These are phyloP conservation scores for Sinonovacula constricta DNA, from an alignment of 1,140 invertebrate genomes.

Conservation along the genomic window DNA sequence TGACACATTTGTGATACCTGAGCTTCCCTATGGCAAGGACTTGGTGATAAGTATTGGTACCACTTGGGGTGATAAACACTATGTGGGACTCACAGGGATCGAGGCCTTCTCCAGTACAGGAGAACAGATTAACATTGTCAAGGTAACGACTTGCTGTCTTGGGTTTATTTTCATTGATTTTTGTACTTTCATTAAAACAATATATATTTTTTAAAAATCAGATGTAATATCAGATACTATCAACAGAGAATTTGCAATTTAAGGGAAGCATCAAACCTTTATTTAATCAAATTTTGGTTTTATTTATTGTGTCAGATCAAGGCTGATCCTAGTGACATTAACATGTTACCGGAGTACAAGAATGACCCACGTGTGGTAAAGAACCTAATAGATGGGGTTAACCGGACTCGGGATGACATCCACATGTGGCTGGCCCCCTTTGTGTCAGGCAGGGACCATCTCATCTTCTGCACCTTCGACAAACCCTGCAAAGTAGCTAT, in stretches of 20 bases:
- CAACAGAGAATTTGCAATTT: not conserved
- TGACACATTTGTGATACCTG: constrained; percentile 82
- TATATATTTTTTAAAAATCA: too few relatives aligned
- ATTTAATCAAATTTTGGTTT: not conserved
- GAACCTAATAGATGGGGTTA: constrained; percentile 86
- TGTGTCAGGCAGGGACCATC: constrained; percentile 81
- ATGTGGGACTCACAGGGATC: constrained; percentile 89
- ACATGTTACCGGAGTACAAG: constrained; percentile 82
- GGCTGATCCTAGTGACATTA: constrained; percentile 82
- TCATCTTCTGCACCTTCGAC: constrained; percentile 82
- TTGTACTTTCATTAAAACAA: too few relatives aligned
- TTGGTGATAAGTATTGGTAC: constrained; percentile 85
- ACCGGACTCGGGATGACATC: constrained; percentile 86
- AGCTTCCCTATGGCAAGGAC: constrained; percentile 85
- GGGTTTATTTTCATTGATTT: too few relatives aligned
- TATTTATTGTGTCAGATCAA: constrained; percentile 78
- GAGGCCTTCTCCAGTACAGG: constrained; percentile 87
- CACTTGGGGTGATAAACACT: constrained; percentile 91
- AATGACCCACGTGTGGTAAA: constrained; percentile 82
- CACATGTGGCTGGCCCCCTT: constrained; percentile 88
- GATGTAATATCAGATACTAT: too few relatives aligned
- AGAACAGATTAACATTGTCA: constrained; percentile 77
- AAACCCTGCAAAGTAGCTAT: constrained; percentile 83
- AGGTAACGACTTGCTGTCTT: too few relatives aligned
- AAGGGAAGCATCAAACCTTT: not conserved